Conservation (phyloP, 2,888 invertebrate species). For the Sabatieria punctata region DNA sequence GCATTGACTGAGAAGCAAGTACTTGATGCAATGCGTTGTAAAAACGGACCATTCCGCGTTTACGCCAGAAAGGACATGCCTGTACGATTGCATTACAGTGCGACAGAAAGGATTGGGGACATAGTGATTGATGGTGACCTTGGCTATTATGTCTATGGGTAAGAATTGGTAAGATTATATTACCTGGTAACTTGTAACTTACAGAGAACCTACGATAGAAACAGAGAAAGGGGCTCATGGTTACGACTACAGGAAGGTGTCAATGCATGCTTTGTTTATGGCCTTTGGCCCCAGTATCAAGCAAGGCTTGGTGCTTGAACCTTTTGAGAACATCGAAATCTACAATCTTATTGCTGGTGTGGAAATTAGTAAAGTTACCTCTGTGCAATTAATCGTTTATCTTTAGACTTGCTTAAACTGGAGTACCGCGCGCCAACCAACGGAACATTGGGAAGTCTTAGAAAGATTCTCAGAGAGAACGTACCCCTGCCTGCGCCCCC, state of each 20-base stretch:
- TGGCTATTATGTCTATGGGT: too few relatives aligned
- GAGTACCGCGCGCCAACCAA: too few relatives aligned
- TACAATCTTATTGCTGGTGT: slow-evolving; percentile 34
- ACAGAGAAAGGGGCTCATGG: too few relatives aligned
- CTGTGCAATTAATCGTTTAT: too few relatives aligned
- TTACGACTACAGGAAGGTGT: slow-evolving; percentile 2
- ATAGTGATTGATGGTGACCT: neutral
- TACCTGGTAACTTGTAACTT: too few relatives aligned
- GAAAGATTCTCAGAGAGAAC: too few relatives aligned
- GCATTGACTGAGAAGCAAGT: neutral
- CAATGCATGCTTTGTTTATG: slow-evolving; percentile 26
- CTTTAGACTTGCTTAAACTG: too few relatives aligned
- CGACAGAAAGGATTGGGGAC: neutral
- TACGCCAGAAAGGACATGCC: neutral
- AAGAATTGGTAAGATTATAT: too few relatives aligned
- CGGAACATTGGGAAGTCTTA: too few relatives aligned
- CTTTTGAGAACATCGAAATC: slow-evolving; percentile 35
- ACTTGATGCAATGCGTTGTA: neutral
- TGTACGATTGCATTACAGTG: neutral
- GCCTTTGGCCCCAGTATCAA: slow-evolving; percentile 34
- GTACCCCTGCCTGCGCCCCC: too few relatives aligned
- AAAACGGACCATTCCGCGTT: neutral
- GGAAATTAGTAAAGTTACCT: too few relatives aligned
- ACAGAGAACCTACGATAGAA: too few relatives aligned
- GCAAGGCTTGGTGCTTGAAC: slow-evolving; percentile 18